These are phyloP conservation scores for Neoniphon sammara DNA, from an alignment of 2,797 vertebrate genomes.

Conservation along the genomic window DNA sequence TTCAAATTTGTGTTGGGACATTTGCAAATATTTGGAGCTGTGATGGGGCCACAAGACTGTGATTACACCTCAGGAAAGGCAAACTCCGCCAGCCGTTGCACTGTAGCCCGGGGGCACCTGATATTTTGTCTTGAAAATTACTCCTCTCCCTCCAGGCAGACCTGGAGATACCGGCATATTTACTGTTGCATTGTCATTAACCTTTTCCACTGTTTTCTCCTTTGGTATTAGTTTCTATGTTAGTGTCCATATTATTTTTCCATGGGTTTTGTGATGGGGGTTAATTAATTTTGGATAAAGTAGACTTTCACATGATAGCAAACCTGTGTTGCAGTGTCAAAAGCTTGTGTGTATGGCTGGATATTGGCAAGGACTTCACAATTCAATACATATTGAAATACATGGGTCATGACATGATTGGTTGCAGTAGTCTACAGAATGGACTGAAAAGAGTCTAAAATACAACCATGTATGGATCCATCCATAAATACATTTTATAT, in stretches of 20 bases:
- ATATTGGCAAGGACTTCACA: no score
- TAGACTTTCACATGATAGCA: no score
- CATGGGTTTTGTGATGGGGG: background rate
- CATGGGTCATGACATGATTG: no score
- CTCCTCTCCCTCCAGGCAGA: constrained; percentile 1
- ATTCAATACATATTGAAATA: no score
- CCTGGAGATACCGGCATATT: constrained; percentile 9
- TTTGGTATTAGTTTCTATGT: constrained; percentile 23
- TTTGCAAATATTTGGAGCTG: constrained; percentile 50
- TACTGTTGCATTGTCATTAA: constrained; percentile 24
- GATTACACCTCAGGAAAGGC: constrained; percentile 40
- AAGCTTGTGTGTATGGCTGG: no score
- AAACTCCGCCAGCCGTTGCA: constrained; percentile 9
- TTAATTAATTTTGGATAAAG: background rate
- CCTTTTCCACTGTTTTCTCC: constrained; percentile 19
- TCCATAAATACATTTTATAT: no score
- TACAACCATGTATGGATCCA: no score
- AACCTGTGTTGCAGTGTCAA: background rate
- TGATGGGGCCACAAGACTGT: constrained; percentile 28
- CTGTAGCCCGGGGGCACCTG: constrained; percentile 2
- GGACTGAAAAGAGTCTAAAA: no score
- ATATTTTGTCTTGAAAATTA: constrained; percentile 31
- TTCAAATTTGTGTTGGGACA: constrained; percentile 55
- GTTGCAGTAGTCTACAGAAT: no score
- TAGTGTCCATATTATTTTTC: background rate